These are phyloP conservation scores for Caenorhabditis japonica DNA, from an alignment of 2,888 invertebrate genomes.

Conservation along the genomic window DNA sequence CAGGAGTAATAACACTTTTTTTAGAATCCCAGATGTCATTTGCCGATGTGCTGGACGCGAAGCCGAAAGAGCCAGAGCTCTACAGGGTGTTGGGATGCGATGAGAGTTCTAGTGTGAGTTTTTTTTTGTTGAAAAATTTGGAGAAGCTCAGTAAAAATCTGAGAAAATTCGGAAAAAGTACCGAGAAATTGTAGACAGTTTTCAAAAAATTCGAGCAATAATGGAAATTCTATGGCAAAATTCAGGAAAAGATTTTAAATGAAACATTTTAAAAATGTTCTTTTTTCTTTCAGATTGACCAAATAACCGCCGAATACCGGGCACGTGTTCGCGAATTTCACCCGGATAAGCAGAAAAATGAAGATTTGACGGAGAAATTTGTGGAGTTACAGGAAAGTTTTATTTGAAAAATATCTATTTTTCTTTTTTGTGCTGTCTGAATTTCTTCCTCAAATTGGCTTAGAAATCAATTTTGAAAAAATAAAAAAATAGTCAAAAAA, in stretches of 20 bases:
- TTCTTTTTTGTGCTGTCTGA: too few species aligned
- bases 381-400: conserved; percentile 51
- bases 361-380: conserved; percentile 43
- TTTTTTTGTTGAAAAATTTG: too few species aligned
- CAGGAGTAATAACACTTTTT: too few species aligned
- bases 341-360: conserved; percentile 63
- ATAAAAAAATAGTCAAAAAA: conserved; percentile 1
- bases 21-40: conserved; percentile 33
- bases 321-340: conserved; percentile 63
- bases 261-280: too few species aligned
- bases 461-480: background rate
- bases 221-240: background rate
- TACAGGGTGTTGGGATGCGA: conserved; percentile 58
- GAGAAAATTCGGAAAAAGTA: background rate
- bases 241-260: background rate
- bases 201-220: conserved; percentile 12
- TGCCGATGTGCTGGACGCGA: conserved; percentile 35
- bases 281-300: conserved; percentile 60
- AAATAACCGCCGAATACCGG: conserved; percentile 67
- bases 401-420: background rate
- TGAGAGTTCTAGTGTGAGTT: conserved; percentile 33
- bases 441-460: too few species aligned
- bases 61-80: conserved; percentile 45
- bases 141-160: background rate
- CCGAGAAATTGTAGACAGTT: background rate